These are phyloP conservation scores for Pseudopleuronectes americanus DNA, from an alignment of 2,797 vertebrate genomes.

Conservation along the genomic window DNA sequence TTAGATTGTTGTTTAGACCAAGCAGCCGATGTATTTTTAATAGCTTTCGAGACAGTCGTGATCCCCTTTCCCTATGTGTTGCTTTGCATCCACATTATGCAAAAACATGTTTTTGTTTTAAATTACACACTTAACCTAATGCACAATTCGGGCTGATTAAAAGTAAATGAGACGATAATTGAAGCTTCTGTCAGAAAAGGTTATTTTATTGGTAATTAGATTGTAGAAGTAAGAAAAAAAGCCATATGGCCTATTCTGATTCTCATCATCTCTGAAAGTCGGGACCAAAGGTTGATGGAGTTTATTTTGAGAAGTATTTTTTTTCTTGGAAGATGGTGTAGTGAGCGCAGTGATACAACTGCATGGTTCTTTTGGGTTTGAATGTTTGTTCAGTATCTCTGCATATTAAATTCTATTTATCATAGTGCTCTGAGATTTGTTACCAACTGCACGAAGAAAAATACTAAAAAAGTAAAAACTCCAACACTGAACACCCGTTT, in stretches of 20 bases:
- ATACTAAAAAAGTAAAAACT: background rate
- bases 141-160: background rate
- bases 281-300: conserved; percentile 6
- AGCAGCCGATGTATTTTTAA: conserved; percentile 23
- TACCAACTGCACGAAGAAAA: conserved; percentile 15
- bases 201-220: background rate
- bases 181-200: background rate
- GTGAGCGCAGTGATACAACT: conserved; percentile 2
- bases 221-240: background rate
- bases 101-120: background rate
- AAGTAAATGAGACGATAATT: background rate
- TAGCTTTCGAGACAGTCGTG: conserved; percentile 18
- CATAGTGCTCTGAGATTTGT: conserved; percentile 32
- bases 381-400: conserved; percentile 30
- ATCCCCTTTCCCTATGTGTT: conserved; percentile 3
- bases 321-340: background rate
- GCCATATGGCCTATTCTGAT: background rate
- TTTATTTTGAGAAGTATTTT: conserved; percentile 11
- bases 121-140: background rate
- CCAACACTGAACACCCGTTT: conserved; percentile 20
- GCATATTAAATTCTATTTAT: conserved; percentile 43
- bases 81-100: background rate
- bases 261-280: background rate
- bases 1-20: conserved; percentile 10
- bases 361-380: conserved; percentile 10